Evolutionary conservation across 2,888 invertebrate species (phyloP).

Genomic region (Erebia palarica): DNA sequence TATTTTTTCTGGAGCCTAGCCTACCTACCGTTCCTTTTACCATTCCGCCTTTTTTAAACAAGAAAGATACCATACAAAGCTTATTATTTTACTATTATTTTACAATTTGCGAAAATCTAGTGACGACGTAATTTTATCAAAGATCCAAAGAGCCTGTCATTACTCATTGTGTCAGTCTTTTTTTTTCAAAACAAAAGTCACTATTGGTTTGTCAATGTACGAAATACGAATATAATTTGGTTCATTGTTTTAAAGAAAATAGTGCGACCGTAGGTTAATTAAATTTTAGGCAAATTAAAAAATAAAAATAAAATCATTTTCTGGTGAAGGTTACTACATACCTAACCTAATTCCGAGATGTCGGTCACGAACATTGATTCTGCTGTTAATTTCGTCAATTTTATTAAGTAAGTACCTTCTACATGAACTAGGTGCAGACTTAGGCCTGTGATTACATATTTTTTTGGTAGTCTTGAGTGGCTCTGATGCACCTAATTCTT

Average conservation of each 20-base stretch:
- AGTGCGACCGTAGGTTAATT: background rate
- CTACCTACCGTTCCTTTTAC: too few species aligned
- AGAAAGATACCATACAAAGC: too few species aligned
- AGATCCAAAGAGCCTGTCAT: too few species aligned
- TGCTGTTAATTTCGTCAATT: slow-evolving; percentile 75
- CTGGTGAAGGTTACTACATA: background rate
- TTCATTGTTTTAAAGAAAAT: background rate
- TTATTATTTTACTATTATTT: too few species aligned
- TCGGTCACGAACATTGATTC: slow-evolving; percentile 75
- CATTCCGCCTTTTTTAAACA: too few species aligned
- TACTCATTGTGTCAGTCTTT: too few species aligned
- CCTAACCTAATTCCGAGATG: slow-evolving; percentile 66
- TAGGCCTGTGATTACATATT: background rate
- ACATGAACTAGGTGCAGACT: background rate
- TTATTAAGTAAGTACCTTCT: slow-evolving; percentile 58
- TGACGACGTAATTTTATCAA: too few species aligned
- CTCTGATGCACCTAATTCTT: too few species aligned
- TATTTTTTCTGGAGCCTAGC: too few species aligned
- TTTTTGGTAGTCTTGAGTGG: background rate
- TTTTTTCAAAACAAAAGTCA: too few species aligned
- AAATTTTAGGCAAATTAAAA: background rate
- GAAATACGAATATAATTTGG: background rate
- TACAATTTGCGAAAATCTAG: too few species aligned
- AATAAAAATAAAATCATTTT: background rate
- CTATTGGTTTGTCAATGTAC: background rate